Evolutionary conservation across 2,888 invertebrate species (phyloP).

Genomic region (Euclidia mi): DNA sequence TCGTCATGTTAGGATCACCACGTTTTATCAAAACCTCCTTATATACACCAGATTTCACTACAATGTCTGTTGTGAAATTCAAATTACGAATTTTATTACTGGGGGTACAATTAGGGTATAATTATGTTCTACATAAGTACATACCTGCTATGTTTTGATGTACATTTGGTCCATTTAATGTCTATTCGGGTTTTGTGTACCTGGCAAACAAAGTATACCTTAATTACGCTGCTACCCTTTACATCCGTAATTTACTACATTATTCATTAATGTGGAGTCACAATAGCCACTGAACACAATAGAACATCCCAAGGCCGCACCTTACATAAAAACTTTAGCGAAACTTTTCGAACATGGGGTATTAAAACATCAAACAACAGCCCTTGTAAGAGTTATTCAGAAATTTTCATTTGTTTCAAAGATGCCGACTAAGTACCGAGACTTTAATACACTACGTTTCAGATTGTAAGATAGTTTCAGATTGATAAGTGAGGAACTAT

Average conservation of each 20-base stretch:
- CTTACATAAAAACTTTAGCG: slow-evolving; percentile 21
- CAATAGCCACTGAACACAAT: slow-evolving; percentile 10
- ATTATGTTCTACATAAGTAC: too few species aligned
- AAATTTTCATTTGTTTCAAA: slow-evolving; percentile 38
- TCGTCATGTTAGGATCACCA: too few species aligned
- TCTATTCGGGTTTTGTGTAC: background rate
- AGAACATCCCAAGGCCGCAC: slow-evolving; percentile 8
- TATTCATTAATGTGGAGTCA: slow-evolving; percentile 8
- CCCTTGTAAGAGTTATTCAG: slow-evolving; percentile 26
- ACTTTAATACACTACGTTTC: slow-evolving; percentile 17
- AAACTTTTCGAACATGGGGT: slow-evolving; percentile 19
- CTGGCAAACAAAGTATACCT: slow-evolving; percentile 1
- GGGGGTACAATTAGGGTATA: too few species aligned
- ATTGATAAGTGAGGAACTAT: background rate
- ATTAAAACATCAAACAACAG: slow-evolving; percentile 34
- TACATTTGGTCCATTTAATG: background rate
- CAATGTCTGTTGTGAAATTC: too few species aligned
- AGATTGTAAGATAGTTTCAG: slow-evolving; percentile 9
- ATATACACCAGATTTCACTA: too few species aligned
- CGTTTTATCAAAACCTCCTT: too few species aligned
- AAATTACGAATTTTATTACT: too few species aligned
- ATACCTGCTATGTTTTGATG: too few species aligned
- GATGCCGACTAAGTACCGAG: slow-evolving; percentile 17
- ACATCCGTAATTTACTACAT: slow-evolving; percentile 13
- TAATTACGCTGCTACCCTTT: background rate